Base-by-base conservation (phyloP, 2,888 invertebrate genomes). In the Augochlorella aurata region DNA sequence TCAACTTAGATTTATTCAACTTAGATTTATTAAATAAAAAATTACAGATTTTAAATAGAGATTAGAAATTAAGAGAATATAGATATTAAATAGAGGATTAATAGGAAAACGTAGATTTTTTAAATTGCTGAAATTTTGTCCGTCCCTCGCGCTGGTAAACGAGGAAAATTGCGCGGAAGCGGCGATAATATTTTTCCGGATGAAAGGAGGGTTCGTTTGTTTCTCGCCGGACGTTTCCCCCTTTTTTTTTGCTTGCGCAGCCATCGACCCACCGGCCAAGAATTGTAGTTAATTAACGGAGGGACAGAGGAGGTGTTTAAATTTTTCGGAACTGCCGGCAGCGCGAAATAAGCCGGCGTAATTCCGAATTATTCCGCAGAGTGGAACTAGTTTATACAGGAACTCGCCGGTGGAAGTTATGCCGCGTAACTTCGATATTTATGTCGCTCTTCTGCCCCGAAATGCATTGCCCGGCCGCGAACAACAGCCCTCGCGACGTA, bases 221-320 rank as follows among this genome's bases (percentile, higher is more conserved):
- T 49, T 49, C 1, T 49, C 47, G 12, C 12, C 47, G 14, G 14
- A 49, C 38, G 14, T 49, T 14, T 14, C 3, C 47, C 47, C 7
- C 10, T 47, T 14, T 14, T 2, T 3, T 14, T 61, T 29, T 61
- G 24, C 29, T 14, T 16, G 24, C 29, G 8, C 29, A 24, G 24
- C 16, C 61, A 29, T 61, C 29, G 24, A 61, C 5, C 16, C 21
- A 9, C 38, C 38, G 49, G 16, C 54, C 10, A 52, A 45, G 69
- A 71, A 63, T 81, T 71, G 54, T 63, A 61, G 71, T 72, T 77
- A 81, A 82, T 82, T 82, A 82, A 70, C 73, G 52, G 18, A 29
- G 24, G 14, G 24, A 74, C 38, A 38, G 38, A 18, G 10, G 54
- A 38, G 9, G 65, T 16, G 67, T 72, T 80, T 29, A 73, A 68